A percentile compares a stretch with the other conserved stretches of the same genome.
Conservation (phyloP, 2,888 invertebrate species). For the Tetragnatha montana region DNA sequence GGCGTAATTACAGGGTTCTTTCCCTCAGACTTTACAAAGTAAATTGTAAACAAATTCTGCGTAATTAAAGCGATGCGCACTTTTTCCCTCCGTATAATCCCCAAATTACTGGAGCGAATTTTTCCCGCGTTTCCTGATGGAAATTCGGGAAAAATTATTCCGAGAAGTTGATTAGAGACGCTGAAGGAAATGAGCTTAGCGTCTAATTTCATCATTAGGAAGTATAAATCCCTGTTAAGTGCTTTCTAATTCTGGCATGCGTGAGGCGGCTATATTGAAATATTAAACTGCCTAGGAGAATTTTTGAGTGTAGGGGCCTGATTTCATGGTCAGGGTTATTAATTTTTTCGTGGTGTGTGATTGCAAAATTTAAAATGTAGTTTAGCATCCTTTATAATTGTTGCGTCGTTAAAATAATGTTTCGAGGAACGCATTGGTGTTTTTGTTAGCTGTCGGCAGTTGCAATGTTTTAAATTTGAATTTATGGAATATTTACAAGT, state of each 20-base stretch:
- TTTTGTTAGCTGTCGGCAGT: too few relatives aligned
- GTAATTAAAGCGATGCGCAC: constrained; percentile 28
- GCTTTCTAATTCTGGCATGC: constrained; percentile 25
- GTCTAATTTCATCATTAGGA: constrained; percentile 55
- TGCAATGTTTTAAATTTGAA: too few relatives aligned
- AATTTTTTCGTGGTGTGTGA: too few relatives aligned
- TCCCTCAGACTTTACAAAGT: not conserved
- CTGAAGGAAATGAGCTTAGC: constrained; percentile 36
- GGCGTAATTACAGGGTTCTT: not conserved
- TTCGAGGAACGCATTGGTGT: too few relatives aligned
- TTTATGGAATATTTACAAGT: too few relatives aligned
- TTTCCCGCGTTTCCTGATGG: constrained; percentile 41
- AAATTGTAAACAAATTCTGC: not conserved
- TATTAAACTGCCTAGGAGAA: constrained; percentile 13
- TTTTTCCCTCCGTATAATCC: constrained; percentile 36
- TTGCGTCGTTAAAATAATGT: too few relatives aligned
- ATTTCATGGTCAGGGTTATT: not conserved
- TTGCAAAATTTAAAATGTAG: too few relatives aligned
- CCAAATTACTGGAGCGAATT: constrained; percentile 10
- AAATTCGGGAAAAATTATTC: constrained; percentile 15
- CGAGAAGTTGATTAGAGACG: constrained; percentile 43
- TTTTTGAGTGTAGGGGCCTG: not conserved
- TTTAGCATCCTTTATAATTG: too few relatives aligned
- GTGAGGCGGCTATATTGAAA: constrained; percentile 5
- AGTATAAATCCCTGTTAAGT: constrained; percentile 45